phyloP scores from a whole-genome alignment of 1,140 invertebrate species.

The Drosophila obscura region DNA sequence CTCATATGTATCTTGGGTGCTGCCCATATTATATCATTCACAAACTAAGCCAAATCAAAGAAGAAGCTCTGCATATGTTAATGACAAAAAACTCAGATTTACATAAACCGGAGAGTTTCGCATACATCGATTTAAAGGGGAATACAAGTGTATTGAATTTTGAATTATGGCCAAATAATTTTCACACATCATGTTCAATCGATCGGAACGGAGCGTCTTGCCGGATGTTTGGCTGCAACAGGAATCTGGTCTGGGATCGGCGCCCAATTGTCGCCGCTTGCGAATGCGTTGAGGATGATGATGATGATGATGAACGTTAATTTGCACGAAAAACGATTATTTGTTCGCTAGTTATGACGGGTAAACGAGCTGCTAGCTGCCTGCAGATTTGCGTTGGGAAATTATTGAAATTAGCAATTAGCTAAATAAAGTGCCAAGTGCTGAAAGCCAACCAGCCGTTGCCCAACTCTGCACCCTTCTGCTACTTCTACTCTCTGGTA shows the following conservation, averaged over 20 bases:
- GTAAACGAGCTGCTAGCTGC: conserved; percentile 6
- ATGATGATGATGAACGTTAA: conserved; percentile 37
- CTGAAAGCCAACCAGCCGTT: conserved; percentile 45
- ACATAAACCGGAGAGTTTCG: conserved; percentile 51
- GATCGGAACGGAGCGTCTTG: conserved; percentile 6
- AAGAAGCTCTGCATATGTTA: conserved; percentile 51
- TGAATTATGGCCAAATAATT: conserved; percentile 62
- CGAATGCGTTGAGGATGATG: conserved; percentile 17
- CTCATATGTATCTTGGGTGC: conserved; percentile 36
- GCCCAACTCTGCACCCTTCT: conserved; percentile 23
- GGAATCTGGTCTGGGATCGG: neutral
- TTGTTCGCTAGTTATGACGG: conserved; percentile 60
- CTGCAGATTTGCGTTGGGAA: conserved; percentile 40
- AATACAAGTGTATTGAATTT: conserved; percentile 55
- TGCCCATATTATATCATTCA: conserved; percentile 60
- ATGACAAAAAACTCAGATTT: conserved; percentile 46
- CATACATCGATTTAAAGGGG: conserved; percentile 13
- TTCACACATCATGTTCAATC: conserved; percentile 60
- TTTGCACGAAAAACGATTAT: conserved; percentile 52
- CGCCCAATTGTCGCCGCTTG: conserved; percentile 11
- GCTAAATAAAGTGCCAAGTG: conserved; percentile 56
- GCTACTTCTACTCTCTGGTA: conserved; percentile 20
- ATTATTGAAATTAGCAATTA: conserved; percentile 79
- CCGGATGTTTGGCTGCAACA: conserved; percentile 60
- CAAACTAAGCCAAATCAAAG: conserved; percentile 24